These are phyloP conservation scores for Empis livida DNA, from an alignment of 2,888 invertebrate genomes.

Conservation along the genomic window DNA sequence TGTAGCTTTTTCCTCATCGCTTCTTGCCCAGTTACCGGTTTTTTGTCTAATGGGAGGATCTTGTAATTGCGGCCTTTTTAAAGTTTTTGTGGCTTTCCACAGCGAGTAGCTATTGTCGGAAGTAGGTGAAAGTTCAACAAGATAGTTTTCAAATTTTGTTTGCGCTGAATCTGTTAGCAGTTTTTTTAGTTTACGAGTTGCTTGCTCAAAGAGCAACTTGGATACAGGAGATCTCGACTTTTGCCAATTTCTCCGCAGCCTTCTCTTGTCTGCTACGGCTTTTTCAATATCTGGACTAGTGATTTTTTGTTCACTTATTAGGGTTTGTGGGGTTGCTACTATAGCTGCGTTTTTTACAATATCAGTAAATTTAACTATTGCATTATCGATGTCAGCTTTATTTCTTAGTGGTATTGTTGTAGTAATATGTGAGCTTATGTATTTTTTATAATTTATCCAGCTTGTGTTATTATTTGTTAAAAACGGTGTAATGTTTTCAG, in stretches of 20 bases:
- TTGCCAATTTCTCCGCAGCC: background rate
- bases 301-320: too few relatives aligned
- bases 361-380: too few relatives aligned
- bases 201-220: background rate
- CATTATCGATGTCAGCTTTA: too few relatives aligned
- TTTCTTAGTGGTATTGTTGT: too few relatives aligned
- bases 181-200: background rate
- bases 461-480: too few relatives aligned
- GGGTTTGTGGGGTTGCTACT: too few relatives aligned
- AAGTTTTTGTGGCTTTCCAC: background rate
- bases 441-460: too few relatives aligned
- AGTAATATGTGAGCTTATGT: too few relatives aligned
- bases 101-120: background rate
- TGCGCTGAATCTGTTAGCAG: background rate
- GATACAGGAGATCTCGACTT: background rate
- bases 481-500: too few relatives aligned
- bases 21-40: background rate
- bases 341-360: too few relatives aligned
- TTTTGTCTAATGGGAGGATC: background rate
- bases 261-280: background rate
- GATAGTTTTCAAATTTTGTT: background rate
- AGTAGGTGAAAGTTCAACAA: background rate
- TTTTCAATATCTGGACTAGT: too few relatives aligned
- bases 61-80: background rate
- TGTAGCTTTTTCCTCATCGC: background rate